These are phyloP conservation scores for Phoxinus dragarum DNA, from an alignment of 2,797 vertebrate genomes.

Conservation along the genomic window DNA sequence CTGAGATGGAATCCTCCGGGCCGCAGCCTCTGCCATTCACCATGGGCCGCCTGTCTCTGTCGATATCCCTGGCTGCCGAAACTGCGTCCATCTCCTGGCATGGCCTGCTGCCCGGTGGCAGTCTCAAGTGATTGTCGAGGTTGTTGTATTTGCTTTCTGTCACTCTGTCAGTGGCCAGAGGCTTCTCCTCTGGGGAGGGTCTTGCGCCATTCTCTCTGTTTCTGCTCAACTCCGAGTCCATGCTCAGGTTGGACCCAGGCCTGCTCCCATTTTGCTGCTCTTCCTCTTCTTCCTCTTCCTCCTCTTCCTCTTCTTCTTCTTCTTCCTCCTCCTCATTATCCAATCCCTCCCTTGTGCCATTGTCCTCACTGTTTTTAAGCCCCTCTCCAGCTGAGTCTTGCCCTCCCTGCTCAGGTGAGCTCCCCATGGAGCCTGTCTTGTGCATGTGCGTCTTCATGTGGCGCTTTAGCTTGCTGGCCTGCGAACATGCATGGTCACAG, in stretches of 20 bases:
- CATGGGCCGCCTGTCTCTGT: constrained; percentile 70
- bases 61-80: constrained; percentile 76
- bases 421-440: constrained; percentile 91
- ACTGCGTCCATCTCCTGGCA: constrained; percentile 41
- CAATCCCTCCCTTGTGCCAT: constrained; percentile 79
- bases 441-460: constrained; percentile 99
- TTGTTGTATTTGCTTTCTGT: constrained; percentile 81
- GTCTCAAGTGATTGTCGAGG: constrained; percentile 82
- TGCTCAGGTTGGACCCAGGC: constrained; percentile 94
- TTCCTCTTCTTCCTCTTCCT: constrained; percentile 74
- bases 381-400: constrained; percentile 80
- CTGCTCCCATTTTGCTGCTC: constrained; percentile 89
- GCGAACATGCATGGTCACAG: constrained; percentile 97
- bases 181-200: constrained; percentile 83
- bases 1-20: constrained; percentile 88
- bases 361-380: constrained; percentile 76
- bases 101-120: constrained; percentile 56
- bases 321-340: constrained; percentile 77
- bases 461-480: constrained; percentile 99
- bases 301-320: constrained; percentile 74
- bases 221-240: constrained; percentile 83
- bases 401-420: constrained; percentile 82
- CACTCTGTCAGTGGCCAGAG: constrained; percentile 66
- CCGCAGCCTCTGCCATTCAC: constrained; percentile 92
- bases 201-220: constrained; percentile 80